phyloP scores from a whole-genome alignment of 1,140 invertebrate genomes.

The Elymnias hypermnestra region DNA sequence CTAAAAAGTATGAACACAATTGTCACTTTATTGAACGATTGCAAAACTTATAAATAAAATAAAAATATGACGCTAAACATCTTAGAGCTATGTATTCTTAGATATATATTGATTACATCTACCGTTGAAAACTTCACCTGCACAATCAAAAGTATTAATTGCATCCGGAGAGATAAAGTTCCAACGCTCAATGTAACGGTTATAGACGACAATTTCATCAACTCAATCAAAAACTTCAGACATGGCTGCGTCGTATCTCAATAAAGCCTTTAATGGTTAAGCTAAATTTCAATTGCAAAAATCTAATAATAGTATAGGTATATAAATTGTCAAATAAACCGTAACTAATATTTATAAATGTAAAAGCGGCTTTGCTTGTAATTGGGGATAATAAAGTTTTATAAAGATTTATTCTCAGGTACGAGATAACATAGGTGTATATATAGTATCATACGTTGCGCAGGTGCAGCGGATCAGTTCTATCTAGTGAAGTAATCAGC shows the following conservation, averaged over 20 bases:
- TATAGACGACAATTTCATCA: conserved; percentile 4
- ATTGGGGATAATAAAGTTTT: too few relatives aligned
- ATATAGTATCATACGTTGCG: not conserved
- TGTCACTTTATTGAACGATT: too few relatives aligned
- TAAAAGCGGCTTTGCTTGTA: too few relatives aligned
- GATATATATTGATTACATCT: too few relatives aligned
- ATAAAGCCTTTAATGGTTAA: conserved; percentile 4
- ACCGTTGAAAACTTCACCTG: not conserved
- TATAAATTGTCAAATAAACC: too few relatives aligned
- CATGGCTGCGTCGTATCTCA: not conserved
- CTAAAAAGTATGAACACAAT: too few relatives aligned
- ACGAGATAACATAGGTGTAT: too few relatives aligned
- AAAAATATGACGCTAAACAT: too few relatives aligned
- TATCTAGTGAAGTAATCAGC: conserved; percentile 36
- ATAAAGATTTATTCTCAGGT: too few relatives aligned
- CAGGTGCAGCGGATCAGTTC: not conserved
- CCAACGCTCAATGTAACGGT: not conserved
- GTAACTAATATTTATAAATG: too few relatives aligned
- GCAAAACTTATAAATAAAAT: too few relatives aligned
- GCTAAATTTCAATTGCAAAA: not conserved
- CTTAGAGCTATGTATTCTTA: too few relatives aligned
- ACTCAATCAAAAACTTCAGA: conserved; percentile 6
- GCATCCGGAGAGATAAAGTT: not conserved
- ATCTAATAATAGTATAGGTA: not conserved
- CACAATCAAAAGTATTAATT: conserved; percentile 3